These are phyloP conservation scores for Micromussa lordhowensis DNA, from an alignment of 92 coral and sea anemone species.

Conservation along the genomic window DNA sequence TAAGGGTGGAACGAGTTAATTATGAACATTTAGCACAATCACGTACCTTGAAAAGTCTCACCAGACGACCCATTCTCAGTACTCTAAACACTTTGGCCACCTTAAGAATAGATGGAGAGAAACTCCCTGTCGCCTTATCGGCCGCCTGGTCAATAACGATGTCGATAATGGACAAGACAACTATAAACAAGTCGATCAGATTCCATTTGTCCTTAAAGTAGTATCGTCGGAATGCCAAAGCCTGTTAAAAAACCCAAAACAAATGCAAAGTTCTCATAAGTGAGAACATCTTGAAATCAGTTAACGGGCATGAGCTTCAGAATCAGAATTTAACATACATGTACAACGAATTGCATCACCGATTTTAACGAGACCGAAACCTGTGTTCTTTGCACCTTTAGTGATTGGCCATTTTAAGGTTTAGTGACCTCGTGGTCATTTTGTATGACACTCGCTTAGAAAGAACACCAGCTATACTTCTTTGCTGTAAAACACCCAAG, in stretches of 20 bases:
- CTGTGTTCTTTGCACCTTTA: too few relatives aligned
- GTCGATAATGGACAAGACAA: slow-evolving; percentile 85
- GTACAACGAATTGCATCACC: background rate
- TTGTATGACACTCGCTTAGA: background rate
- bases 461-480: background rate
- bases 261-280: background rate
- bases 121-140: slow-evolving; percentile 78
- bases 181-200: slow-evolving; percentile 87
- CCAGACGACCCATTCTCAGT: slow-evolving; percentile 93
- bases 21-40: background rate
- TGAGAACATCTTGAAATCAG: background rate
- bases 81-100: slow-evolving; percentile 92
- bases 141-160: slow-evolving; percentile 89
- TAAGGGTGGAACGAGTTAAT: background rate
- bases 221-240: slow-evolving; percentile 80
- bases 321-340: too few relatives aligned
- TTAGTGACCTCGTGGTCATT: too few relatives aligned
- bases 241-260: slow-evolving; percentile 23
- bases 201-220: slow-evolving; percentile 98
- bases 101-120: slow-evolving; percentile 92
- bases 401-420: too few relatives aligned
- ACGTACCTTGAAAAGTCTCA: slow-evolving; percentile 92
- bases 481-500: background rate
- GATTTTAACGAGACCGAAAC: background rate
- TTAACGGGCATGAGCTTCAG: too few relatives aligned